Evolutionary conservation across 2,888 invertebrate species (phyloP).

Genomic region (Acrocyrtus sp.): DNA sequence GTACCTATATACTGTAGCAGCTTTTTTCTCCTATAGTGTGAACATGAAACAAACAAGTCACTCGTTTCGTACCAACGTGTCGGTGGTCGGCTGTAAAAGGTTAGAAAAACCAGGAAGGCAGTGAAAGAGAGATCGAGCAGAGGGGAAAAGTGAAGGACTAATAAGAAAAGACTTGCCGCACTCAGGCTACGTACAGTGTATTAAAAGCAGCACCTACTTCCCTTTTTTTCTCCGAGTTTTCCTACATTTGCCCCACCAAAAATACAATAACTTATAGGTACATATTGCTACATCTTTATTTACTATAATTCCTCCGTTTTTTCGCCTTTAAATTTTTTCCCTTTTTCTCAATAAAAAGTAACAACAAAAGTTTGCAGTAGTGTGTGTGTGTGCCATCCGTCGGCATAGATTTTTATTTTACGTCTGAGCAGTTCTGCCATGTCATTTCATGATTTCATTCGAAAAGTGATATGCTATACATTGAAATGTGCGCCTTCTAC

Average conservation of each 20-base stretch:
- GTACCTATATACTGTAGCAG: no score
- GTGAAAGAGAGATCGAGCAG: constrained; percentile 13
- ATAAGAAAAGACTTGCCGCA: constrained; percentile 41
- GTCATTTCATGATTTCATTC: no score
- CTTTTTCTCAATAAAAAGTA: neutral
- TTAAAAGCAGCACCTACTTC: constrained; percentile 19
- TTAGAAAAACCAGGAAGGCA: no score
- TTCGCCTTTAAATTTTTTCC: neutral
- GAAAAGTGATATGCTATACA: neutral
- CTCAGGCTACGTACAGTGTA: constrained; percentile 11
- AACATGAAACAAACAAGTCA: constrained; percentile 42
- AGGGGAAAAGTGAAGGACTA: constrained; percentile 38
- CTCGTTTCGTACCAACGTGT: constrained; percentile 16
- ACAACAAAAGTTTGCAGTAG: neutral
- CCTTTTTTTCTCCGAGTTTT: constrained; percentile 10
- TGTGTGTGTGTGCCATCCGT: neutral
- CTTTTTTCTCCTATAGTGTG: no score
- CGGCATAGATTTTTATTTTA: neutral
- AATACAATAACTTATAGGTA: no score
- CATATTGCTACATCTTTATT: no score
- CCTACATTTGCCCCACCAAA: neutral
- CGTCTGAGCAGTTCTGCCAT: no score
- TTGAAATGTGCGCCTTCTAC: neutral
- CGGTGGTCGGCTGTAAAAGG: constrained; percentile 15
- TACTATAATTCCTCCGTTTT: no score